Evolutionary conservation across 1,140 invertebrate genomes (phyloP), one percentile per base, ranked within the genome.

Genomic region (Leptinotarsa texana): DNA sequence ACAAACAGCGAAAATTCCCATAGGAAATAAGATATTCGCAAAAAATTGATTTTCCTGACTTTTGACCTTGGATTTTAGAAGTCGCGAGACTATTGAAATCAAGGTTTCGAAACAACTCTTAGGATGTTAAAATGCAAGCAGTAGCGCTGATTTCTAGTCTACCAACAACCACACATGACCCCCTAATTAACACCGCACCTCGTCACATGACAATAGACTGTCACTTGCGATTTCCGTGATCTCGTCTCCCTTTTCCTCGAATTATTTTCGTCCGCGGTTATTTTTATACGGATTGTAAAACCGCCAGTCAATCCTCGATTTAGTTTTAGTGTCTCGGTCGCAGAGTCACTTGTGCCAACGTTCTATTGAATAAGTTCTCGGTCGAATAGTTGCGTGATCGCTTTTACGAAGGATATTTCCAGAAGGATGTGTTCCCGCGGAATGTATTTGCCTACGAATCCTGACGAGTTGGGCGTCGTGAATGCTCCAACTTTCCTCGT

Each of bases 381-480:
- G 49, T 70, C 0, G 24, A 63, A 18, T 61, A n/a, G 69, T 49
- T 69, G 71, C 33, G 69, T 69, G 74, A 69, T 61, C 22, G 69
- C 13, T 62, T 69, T 21, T 27, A 63, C 42, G 21, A n/a, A 18
- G 13, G n/a, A 42, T 33, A 47, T 61, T 4, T 72, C 67, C 57
- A 67, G 27, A 71, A 74, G 4, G 15, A 82, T 82, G 81, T 80
- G 81, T 75, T 81, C 80, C 57, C 69, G 81, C 4, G 80, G 80
- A 69, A 73, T 79, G 17, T 78, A 78, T 69, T 57, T 76, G 57
- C 42, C 57, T 22, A 27, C 75, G 17, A 78, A 77, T 68, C 68
- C 74, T 18, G 79, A 80, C n/a, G 77, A 78, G 33, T 3, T 73
- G 2, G 13, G 69, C 13, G 48, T 79, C 1, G 73, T 82, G 8